These are phyloP conservation scores for Nymphalis urticae DNA, from an alignment of 2,888 invertebrate species.

Conservation along the genomic window DNA sequence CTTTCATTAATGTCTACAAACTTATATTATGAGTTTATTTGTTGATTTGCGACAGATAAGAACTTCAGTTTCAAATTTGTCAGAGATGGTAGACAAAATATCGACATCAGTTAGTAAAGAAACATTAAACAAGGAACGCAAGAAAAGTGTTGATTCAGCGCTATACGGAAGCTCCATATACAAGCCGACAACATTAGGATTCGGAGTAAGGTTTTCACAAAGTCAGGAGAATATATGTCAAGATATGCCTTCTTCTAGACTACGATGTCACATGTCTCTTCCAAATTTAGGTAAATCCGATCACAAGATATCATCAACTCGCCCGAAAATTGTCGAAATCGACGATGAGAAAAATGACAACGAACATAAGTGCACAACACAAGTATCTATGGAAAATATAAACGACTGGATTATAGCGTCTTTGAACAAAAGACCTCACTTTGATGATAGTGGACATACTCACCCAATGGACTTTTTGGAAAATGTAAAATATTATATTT, in stretches of 20 bases:
- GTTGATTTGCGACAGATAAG: constrained; percentile 77
- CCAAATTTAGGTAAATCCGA: constrained; percentile 73
- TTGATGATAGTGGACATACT: constrained; percentile 69
- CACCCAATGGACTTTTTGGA: constrained; percentile 78
- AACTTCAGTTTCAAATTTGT: constrained; percentile 74
- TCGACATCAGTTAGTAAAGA: constrained; percentile 62
- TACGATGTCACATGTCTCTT: constrained; percentile 75
- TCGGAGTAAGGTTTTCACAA: constrained; percentile 73
- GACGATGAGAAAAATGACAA: constrained; percentile 60
- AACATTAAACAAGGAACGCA: constrained; percentile 51
- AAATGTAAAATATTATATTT: constrained; percentile 68
- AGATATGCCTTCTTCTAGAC: constrained; percentile 71
- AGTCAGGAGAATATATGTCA: constrained; percentile 75
- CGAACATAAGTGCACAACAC: constrained; percentile 49
- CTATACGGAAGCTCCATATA: constrained; percentile 64
- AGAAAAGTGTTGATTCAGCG: constrained; percentile 56
- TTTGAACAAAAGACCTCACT: constrained; percentile 69
- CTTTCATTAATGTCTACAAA: constrained; percentile 35
- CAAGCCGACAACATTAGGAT: constrained; percentile 70
- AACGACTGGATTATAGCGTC: constrained; percentile 72
- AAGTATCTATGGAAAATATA: constrained; percentile 65
- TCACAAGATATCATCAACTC: constrained; percentile 56
- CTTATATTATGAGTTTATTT: constrained; percentile 71
- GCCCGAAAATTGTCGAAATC: constrained; percentile 67
- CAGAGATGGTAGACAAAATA: constrained; percentile 77